Evolutionary conservation across 2,888 invertebrate species (phyloP).

Genomic region (Synergus umbraculus): DNA sequence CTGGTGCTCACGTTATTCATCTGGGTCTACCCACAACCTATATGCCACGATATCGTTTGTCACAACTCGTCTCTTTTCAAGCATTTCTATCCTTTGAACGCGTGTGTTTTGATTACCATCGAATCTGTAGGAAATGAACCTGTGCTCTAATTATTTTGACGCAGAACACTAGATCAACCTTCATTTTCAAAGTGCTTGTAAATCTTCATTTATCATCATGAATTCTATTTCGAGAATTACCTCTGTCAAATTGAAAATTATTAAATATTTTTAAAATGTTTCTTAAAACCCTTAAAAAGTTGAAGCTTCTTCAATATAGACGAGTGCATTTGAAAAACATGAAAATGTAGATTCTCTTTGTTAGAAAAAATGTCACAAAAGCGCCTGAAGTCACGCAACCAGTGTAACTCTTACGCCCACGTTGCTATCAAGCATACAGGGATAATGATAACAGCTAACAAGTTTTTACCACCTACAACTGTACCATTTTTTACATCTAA

Average conservation of each 20-base stretch:
- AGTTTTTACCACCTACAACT: neutral
- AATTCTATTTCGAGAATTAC: too few relatives aligned
- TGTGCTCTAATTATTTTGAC: neutral
- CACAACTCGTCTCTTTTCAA: conserved; percentile 31
- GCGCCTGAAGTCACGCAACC: conserved; percentile 26
- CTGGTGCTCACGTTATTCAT: conserved; percentile 19
- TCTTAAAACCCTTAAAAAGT: neutral
- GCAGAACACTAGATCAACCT: neutral
- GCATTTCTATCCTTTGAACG: conserved; percentile 23
- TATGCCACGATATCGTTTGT: conserved; percentile 13
- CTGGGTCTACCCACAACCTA: conserved; percentile 10
- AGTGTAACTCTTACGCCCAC: neutral
- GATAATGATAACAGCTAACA: neutral
- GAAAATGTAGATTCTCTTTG: neutral
- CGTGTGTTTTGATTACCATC: neutral
- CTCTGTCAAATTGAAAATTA: neutral
- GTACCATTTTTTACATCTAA: neutral
- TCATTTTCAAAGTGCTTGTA: neutral
- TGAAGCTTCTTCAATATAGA: neutral
- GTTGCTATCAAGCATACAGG: conserved; percentile 10
- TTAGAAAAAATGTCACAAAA: neutral
- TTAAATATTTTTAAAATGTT: neutral
- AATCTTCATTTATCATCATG: neutral
- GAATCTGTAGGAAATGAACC: neutral
- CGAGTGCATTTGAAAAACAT: neutral